Percentiles rank a stretch among this genome's conserved stretches.
These are phyloP conservation scores for Ethmia dodecea DNA, from an alignment of 2,888 invertebrate species.

Conservation along the genomic window DNA sequence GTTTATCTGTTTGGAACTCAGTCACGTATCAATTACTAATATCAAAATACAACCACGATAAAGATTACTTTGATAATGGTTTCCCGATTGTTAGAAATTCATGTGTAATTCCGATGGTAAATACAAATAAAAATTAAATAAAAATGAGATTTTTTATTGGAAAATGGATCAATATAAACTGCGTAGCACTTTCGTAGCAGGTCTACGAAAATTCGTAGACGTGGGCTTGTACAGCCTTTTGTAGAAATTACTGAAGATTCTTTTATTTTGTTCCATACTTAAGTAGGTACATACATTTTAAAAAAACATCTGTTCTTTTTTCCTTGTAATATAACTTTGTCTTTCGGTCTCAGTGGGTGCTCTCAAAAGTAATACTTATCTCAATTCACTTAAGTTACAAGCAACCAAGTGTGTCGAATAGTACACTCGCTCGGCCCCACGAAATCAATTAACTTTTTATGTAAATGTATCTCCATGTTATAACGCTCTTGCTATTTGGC, in stretches of 20 bases:
- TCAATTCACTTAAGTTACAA: too few species aligned
- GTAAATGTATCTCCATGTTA: slow-evolving; percentile 13
- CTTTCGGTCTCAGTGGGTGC: not conserved
- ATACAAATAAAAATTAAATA: too few species aligned
- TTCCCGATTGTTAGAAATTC: too few species aligned
- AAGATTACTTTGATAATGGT: too few species aligned
- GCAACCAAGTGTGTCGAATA: slow-evolving; percentile 36
- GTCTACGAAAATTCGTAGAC: slow-evolving; percentile 57
- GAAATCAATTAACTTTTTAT: slow-evolving; percentile 28
- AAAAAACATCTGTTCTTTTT: not conserved
- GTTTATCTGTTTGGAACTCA: too few species aligned
- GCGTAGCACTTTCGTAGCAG: slow-evolving; percentile 61
- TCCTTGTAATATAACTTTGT: not conserved
- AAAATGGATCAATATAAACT: too few species aligned
- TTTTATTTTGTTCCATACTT: not conserved
- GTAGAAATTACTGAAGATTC: not conserved
- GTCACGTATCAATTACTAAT: too few species aligned
- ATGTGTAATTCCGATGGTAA: too few species aligned
- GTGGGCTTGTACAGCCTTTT: too few species aligned
- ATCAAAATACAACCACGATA: too few species aligned
- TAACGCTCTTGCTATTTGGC: too few species aligned
- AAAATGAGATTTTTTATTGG: too few species aligned
- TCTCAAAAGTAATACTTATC: slow-evolving; percentile 34
- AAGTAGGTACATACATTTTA: not conserved
- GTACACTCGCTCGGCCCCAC: slow-evolving; percentile 20